Percentiles rank a stretch among this genome's conserved stretches.
phyloP scores from a whole-genome alignment of 2,797 vertebrate species.

The Clarias platycephalus region DNA sequence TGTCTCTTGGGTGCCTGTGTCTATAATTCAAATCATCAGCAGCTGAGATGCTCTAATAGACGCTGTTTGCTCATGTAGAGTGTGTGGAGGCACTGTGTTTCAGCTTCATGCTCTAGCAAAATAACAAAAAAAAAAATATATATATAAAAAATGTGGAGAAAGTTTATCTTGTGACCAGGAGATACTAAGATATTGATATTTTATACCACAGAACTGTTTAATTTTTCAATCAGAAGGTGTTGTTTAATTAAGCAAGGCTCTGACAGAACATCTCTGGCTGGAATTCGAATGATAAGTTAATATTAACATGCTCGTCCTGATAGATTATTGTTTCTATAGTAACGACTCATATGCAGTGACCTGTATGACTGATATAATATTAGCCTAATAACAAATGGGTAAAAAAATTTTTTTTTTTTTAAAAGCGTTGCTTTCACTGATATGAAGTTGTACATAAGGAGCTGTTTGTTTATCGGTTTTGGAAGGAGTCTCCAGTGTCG shows the following conservation, averaged over 20 bases:
- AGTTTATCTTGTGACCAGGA: neutral
- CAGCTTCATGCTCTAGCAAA: neutral
- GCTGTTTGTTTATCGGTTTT: neutral
- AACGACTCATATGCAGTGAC: neutral
- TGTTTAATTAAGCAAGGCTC: slow-evolving; percentile 12
- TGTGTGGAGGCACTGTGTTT: neutral
- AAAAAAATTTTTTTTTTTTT: too few species aligned
- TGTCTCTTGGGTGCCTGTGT: slow-evolving; percentile 43
- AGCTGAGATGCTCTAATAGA: slow-evolving; percentile 27
- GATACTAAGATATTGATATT: slow-evolving; percentile 12
- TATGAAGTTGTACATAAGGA: neutral
- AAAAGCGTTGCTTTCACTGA: neutral
- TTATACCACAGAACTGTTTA: neutral
- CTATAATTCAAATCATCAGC: slow-evolving; percentile 48
- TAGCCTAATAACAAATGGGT: neutral
- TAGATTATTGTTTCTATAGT: slow-evolving; percentile 4
- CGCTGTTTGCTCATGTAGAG: slow-evolving; percentile 21
- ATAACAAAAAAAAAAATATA: neutral
- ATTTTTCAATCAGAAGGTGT: slow-evolving; percentile 10
- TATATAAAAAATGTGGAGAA: neutral
- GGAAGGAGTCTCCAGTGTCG: neutral
- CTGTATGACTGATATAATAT: neutral
- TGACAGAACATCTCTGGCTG: slow-evolving; percentile 4
- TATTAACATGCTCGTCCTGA: neutral
- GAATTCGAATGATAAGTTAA: neutral